A percentile compares a stretch with the other conserved stretches of the same genome.
Conservation (phyloP, 1,140 invertebrate genomes). For the Sycophila sp. region DNA sequence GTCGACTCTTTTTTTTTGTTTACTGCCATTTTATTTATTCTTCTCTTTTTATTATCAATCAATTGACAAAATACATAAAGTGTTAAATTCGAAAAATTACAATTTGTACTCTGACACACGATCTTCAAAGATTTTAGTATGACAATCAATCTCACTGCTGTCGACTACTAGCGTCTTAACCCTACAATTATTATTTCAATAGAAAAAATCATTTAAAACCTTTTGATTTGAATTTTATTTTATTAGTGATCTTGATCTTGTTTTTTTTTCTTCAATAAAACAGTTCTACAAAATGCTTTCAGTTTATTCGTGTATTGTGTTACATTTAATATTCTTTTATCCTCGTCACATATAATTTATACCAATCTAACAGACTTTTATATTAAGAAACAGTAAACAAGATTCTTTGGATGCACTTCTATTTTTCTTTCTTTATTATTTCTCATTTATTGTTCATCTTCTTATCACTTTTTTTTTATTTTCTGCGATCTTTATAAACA, state of each 20-base stretch:
- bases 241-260: conserved; percentile 30
- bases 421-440: conserved; percentile 1
- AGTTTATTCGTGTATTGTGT: neutral
- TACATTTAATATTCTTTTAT: conserved; percentile 20
- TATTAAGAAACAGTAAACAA: conserved; percentile 26
- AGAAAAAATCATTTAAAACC: conserved; percentile 10
- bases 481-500: conserved; percentile 32
- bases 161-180: too few species aligned
- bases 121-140: too few species aligned
- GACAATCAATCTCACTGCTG: too few species aligned
- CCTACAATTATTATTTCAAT: too few species aligned
- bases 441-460: conserved; percentile 19
- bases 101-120: too few species aligned
- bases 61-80: too few species aligned
- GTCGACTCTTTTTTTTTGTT: too few species aligned
- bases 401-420: conserved; percentile 5
- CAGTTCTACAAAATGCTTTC: conserved; percentile 30
- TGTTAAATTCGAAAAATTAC: too few species aligned
- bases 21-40: too few species aligned
- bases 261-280: conserved; percentile 28
- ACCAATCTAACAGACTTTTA: conserved; percentile 14
- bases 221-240: conserved; percentile 32
- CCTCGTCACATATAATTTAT: conserved; percentile 17
- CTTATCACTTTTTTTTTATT: conserved; percentile 5
- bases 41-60: too few species aligned